Base-by-base conservation (phyloP, 2,113 vertebrate species). In the Neogale vison region DNA sequence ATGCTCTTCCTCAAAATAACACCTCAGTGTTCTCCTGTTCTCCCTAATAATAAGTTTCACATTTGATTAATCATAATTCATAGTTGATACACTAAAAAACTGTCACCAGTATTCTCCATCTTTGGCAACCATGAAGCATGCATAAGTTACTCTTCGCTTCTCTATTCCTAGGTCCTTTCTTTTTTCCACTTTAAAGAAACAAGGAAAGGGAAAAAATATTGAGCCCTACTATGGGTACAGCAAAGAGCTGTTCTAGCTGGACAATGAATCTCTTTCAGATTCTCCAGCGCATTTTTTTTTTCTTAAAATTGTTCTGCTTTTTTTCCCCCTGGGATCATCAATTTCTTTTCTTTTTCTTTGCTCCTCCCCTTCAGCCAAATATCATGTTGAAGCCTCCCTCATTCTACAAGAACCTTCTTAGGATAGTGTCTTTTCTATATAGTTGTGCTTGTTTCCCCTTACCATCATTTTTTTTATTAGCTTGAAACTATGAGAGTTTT, bases 131-230 rank as follows among this genome's bases (percentile, higher is more conserved):
- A 17, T 80, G 61, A 90, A 94, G 31, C 52, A 21, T 61, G 87
- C 67, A 4, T 45, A 72, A 90, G 11, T 74, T 17, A 79, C 9
- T 52, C 18, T 59, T 96, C 85, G 36, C n/a, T 85, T 90, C 74
- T 92, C n/a, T 95, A 4, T 61, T 83, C 11, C 26, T 77, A 79
- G 45, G 9, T 93, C 39, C 8, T 89, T 82, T 52, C n/a, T 93
- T 63, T 74, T 69, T 21, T 71, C 88, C 63, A 59, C 24, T 88
- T 90, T 90, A 86, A 69, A 79, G 87, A 91, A 98, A 90, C 23
- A 65, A 47, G 20, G 61, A 80, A 76, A 42, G 20, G 7, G 6
- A 85, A 34, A 42, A 92, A 31, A 7, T 69, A 24, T 45, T 63
- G 34, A 94, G 15, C 26, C 29, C 7, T 77, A 39, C 77, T 65